phyloP scores from a whole-genome alignment of 2,797 vertebrate genomes.

The Thamnophis elegans region DNA sequence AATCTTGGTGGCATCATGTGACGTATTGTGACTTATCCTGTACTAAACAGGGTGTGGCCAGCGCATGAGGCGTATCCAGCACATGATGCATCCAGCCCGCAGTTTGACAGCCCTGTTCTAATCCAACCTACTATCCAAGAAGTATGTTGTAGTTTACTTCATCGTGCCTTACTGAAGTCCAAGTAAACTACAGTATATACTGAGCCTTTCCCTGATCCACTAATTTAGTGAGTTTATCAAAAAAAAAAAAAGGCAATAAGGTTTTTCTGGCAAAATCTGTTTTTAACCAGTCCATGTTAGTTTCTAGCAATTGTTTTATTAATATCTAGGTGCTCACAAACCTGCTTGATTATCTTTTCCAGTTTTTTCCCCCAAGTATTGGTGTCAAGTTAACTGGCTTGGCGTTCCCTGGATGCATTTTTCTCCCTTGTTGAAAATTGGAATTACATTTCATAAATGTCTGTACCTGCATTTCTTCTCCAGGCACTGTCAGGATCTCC shows the following conservation, averaged over 20 bases:
- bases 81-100: no score
- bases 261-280: no score
- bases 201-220: neutral
- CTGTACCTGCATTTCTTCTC: neutral
- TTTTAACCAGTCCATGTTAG: neutral
- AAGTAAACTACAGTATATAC: neutral
- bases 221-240: no score
- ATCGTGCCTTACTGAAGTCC: neutral
- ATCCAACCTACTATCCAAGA: neutral
- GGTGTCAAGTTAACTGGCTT: neutral
- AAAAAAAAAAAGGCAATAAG: no score
- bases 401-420: neutral
- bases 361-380: neutral
- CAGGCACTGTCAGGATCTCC: neutral
- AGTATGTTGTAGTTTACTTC: neutral
- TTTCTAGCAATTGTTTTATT: neutral
- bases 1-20: no score
- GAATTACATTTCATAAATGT: neutral
- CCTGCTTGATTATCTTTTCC: neutral
- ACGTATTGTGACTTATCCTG: no score
- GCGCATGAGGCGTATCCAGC: no score
- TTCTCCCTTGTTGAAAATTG: neutral
- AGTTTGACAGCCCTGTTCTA: neutral
- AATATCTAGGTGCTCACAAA: neutral
- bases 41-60: no score